Conservation (phyloP, 2,797 vertebrate genomes). For the Tinamus major region DNA sequence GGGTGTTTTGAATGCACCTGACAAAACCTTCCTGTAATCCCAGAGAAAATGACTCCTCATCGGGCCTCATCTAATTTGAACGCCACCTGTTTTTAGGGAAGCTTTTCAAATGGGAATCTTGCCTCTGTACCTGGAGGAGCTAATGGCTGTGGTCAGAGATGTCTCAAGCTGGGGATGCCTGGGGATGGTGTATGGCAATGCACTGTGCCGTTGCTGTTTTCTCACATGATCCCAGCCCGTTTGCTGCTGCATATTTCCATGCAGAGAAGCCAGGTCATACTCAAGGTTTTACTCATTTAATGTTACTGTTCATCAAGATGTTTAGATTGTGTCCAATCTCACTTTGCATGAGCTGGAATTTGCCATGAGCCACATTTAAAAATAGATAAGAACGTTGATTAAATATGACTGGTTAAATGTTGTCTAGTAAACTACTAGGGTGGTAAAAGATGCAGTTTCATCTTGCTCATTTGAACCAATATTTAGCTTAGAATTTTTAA, state of each 20-base stretch:
- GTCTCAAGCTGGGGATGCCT: background rate
- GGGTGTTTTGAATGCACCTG: background rate
- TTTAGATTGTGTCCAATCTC: background rate
- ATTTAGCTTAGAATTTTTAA: background rate
- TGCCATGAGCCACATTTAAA: background rate
- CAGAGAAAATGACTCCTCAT: background rate
- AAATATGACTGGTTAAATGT: background rate
- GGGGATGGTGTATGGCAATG: background rate
- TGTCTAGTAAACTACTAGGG: background rate
- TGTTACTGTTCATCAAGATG: background rate
- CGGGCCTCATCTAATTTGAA: background rate
- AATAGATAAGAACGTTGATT: background rate
- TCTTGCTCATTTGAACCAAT: background rate
- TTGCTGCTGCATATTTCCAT: background rate
- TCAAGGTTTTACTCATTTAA: background rate
- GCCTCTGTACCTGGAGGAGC: background rate
- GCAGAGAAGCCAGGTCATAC: background rate
- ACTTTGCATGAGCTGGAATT: background rate
- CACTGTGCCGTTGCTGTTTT: background rate
- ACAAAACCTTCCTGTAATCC: background rate
- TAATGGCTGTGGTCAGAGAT: constrained; percentile 42
- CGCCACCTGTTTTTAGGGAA: background rate
- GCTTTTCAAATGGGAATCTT: background rate
- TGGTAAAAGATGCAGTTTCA: background rate
- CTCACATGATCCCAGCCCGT: background rate